A percentile compares a stretch with the other conserved stretches of the same genome.
Evolutionary conservation across 2,888 invertebrate genomes (phyloP).

Genomic region (Cheilosia scutellata): DNA sequence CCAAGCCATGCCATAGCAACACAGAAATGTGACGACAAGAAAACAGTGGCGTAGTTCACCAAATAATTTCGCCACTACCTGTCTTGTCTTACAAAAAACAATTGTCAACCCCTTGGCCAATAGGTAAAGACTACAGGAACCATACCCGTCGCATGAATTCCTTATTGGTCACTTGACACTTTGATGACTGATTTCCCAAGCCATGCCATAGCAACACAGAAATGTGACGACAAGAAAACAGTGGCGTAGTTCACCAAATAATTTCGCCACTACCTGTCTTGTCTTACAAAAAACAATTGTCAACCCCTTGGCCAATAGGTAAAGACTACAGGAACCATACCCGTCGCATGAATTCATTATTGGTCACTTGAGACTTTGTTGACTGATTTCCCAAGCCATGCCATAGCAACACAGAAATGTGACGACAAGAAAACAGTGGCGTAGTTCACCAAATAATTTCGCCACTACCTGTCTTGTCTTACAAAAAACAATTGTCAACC

Average conservation of each 20-base stretch:
- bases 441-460: not conserved
- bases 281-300: not conserved
- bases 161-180: conserved; percentile 37
- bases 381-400: conserved; percentile 16
- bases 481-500: not conserved
- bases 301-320: too few relatives aligned
- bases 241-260: not conserved
- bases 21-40: not conserved
- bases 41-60: conserved; percentile 26
- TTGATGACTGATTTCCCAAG: conserved; percentile 59
- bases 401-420: not conserved
- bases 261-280: not conserved
- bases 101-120: too few relatives aligned
- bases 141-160: conserved; percentile 34
- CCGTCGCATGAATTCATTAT: not conserved
- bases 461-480: not conserved
- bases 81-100: not conserved
- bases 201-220: conserved; percentile 37
- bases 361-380: not conserved
- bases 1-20: conserved; percentile 38
- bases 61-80: not conserved
- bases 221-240: not conserved
- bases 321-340: too few relatives aligned
- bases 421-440: not conserved
- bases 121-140: not conserved